Evolutionary conservation across 2,888 invertebrate genomes (phyloP).

Genomic region (Anaspis maculata): DNA sequence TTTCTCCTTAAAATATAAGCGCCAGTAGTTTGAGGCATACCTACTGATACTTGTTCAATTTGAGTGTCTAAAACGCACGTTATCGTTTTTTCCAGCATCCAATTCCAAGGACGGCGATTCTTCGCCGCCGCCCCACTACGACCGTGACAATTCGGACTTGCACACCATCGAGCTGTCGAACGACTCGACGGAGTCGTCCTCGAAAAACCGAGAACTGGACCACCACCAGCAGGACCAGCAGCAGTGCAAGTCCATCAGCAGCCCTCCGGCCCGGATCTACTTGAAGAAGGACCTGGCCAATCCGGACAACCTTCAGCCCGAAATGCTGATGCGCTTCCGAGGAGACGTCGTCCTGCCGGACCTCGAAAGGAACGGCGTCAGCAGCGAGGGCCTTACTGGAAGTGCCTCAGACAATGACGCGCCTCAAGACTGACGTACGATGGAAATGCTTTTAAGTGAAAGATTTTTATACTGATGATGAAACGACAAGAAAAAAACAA

Average conservation of each 20-base stretch:
- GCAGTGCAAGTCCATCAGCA: constrained; percentile 4
- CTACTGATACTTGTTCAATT: too few species aligned
- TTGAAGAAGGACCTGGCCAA: constrained; percentile 41
- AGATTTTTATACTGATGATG: constrained; percentile 35
- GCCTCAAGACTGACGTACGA: constrained; percentile 44
- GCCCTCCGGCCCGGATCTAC: constrained; percentile 35
- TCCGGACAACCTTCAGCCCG: constrained; percentile 41
- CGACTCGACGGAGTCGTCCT: constrained; percentile 37
- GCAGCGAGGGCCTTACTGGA: constrained; percentile 27
- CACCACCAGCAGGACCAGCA: constrained; percentile 1
- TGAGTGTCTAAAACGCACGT: too few species aligned
- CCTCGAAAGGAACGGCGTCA: constrained; percentile 35
- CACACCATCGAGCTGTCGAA: constrained; percentile 41
- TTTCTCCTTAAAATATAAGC: too few species aligned
- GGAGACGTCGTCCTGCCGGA: constrained; percentile 29
- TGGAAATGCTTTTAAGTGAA: constrained; percentile 36
- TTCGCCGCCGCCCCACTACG: too few species aligned
- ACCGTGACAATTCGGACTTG: too few species aligned
- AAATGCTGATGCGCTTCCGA: constrained; percentile 41
- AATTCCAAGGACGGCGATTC: constrained; percentile 6
- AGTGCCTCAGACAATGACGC: constrained; percentile 42
- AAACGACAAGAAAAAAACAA: too few species aligned
- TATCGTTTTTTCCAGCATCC: constrained; percentile 5
- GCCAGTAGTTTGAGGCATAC: too few species aligned
- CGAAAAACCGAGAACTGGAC: constrained; percentile 12